phyloP scores from a whole-genome alignment of 1,140 invertebrate genomes.

The Penaeus japonicus region DNA sequence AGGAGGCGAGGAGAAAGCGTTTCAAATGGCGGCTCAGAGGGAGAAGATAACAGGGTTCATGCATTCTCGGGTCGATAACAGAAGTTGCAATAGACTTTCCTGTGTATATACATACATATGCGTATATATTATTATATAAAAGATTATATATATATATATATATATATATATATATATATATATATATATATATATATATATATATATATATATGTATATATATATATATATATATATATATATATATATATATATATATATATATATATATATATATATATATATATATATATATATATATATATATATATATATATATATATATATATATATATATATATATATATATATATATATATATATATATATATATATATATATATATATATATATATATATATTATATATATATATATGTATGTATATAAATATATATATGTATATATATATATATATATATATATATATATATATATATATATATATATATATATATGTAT shows the following conservation, averaged over 20 bases:
- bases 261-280: background rate
- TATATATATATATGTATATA: background rate
- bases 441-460: background rate
- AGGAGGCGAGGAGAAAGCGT: no score
- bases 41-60: no score
- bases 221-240: no score
- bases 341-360: background rate
- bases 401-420: no score
- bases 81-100: background rate
- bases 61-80: no score
- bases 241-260: background rate
- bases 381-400: background rate
- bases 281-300: background rate
- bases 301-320: background rate
- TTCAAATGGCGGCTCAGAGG: no score
- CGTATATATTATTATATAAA: no score
- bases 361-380: background rate
- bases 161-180: background rate
- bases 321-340: no score
- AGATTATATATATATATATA: background rate
- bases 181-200: background rate
- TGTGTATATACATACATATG: background rate
- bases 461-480: background rate
- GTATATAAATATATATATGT: no score
- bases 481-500: background rate